Base-by-base conservation (phyloP, 2,113 vertebrate species). In the Caranx melampygus region DNA sequence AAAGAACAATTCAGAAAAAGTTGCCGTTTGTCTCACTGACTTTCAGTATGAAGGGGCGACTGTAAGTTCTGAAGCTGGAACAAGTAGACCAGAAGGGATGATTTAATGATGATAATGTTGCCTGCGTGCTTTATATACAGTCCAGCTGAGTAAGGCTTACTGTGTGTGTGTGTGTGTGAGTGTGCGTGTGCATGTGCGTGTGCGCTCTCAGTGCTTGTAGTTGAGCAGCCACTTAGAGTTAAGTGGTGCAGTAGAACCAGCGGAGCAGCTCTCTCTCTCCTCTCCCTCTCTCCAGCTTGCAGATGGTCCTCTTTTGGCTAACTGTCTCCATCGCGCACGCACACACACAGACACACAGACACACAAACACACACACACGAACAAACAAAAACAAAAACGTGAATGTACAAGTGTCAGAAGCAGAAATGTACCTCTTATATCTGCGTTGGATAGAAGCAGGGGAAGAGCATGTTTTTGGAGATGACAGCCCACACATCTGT, bases 151-250 rank as follows among this genome's bases (percentile, higher is more conserved):
- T 35, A 57, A 73, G 58, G 40, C 52, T 26, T 34, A 54, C 54
- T 40, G 40, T 8, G 40, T 42, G 40, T 42, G 40, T 70, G 66
- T 63, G 75, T 73, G 15, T 52, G 40, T 42, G 40, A 10, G 40
- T 70, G 66, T 63, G 75, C 69, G 15, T 52, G 31, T 35, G 58
- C 16, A 31, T 59, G 69, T 75, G 51, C 21, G 57, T 55, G 49
- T 33, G 16, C 18, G 47, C 47, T 61, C 83, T 78, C 49, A 77
- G 73, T 66, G 57, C 47, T 55, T 55, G 45, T 62, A 64, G 82
- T 88, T 79, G 82, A 86, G 90, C 88, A 83, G 66, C 72, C 87
- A 86, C 78, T 92, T 74, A 73, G 42, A 88, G 85, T 65, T 71
- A 79, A 79, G 57, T 57, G 49, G 31, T 63, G 64, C 71, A 54